Base-by-base conservation (phyloP, 2,888 invertebrate species). In the Eupithecia inturbata region DNA sequence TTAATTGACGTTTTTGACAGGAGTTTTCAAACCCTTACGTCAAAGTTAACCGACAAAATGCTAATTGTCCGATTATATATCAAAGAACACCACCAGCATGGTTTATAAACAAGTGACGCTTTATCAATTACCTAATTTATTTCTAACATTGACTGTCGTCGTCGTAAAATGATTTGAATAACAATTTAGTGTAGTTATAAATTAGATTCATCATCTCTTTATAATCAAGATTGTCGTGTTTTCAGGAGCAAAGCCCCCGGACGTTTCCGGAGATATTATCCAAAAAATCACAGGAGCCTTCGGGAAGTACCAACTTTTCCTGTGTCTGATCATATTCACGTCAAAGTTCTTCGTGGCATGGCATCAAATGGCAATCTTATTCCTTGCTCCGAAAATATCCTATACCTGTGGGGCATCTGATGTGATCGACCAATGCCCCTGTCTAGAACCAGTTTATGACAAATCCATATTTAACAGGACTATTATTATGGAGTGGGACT, bases 401-500 rank as follows among this genome's bases (percentile, higher is more conserved):
- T 89, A 82, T 77, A 77, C 73, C 41, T 91, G 91, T 78, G 75
- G 76, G 12, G 36, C 19, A 31, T 7, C 57, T 36, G 64, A 62
- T 22, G 67, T 31, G 22, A 60, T 28, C 28, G 87, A 89, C 33
- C 84, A 88, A 10, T 77, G 76, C 14, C 76, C 76, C 3, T 77
- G 76, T 36, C 14, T 31, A 14, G 70, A 93, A 62, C 95, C 96
- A 75, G 87, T 93, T 10, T 97, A 96, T 82, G 95, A 97, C 83
- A 96, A 94, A 69, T 95, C 95, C 66, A 85, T 96, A 75, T 97
- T 97, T 85, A 90, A 95, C 2, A 95, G 96, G 79, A 97, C 97
- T 0, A 97, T 97, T 26, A 95, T 95, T 74, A 96, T 96, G 72
- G 96, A 97, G 95, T 98, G 97, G 97, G 94, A 96, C 86, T 92